A percentile compares a stretch with the other conserved stretches of the same genome.
Conservation (phyloP, 2,113 vertebrate species). For the Scatophagus argus region DNA sequence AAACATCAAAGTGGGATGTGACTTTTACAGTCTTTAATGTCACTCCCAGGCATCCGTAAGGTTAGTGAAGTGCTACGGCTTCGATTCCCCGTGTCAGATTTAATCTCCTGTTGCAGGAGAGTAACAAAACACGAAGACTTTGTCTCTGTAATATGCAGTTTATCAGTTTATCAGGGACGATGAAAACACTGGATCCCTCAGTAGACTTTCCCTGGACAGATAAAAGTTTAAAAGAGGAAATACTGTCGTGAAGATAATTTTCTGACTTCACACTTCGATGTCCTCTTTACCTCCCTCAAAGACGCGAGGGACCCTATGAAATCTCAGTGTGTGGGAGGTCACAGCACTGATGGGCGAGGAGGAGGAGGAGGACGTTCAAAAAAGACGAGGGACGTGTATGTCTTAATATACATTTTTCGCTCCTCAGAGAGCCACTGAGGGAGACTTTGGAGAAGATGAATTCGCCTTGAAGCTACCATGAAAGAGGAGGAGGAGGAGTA, state of each 20-base stretch:
- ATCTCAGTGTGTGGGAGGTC: slow-evolving; percentile 39
- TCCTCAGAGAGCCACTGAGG: not conserved
- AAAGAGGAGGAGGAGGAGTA: slow-evolving; percentile 21
- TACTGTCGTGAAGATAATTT: not conserved
- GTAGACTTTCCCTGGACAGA: not conserved
- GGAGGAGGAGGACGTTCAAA: slow-evolving; percentile 30
- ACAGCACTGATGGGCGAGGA: slow-evolving; percentile 19
- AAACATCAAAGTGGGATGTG: no score
- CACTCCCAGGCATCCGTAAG: no score
- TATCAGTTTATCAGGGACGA: not conserved
- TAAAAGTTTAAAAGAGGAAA: not conserved
- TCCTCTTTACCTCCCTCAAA: slow-evolving; percentile 14
- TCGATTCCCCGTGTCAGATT: no score
- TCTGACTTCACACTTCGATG: slow-evolving; percentile 35
- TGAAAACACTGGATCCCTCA: not conserved
- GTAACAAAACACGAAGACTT: not conserved
- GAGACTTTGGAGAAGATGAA: slow-evolving; percentile 24
- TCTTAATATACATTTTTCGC: slow-evolving; percentile 26
- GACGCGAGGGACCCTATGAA: slow-evolving; percentile 22
- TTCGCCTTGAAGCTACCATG: slow-evolving; percentile 28
- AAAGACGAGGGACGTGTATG: not conserved
- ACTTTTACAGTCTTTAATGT: no score
- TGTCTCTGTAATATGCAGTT: not conserved
- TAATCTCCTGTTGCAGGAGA: no score
- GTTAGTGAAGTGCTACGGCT: no score